Percentiles rank a stretch among this genome's conserved stretches.
Evolutionary conservation across 1,140 invertebrate genomes (phyloP).

Genomic region (Adelges cooleyi): DNA sequence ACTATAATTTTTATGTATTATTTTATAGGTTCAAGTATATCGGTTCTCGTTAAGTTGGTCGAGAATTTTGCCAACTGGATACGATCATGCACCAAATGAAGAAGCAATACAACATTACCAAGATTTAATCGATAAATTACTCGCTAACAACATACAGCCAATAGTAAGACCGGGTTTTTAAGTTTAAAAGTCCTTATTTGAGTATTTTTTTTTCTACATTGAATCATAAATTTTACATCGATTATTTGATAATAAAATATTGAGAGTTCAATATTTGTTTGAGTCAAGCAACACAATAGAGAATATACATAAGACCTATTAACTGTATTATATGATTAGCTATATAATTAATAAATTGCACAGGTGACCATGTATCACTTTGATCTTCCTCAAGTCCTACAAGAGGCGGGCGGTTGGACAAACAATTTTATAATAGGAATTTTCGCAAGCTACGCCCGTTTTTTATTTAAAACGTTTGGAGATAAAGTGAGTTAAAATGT

Average conservation of each 20-base stretch:
- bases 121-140: conserved; percentile 40
- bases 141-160: conserved; percentile 42
- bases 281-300: background rate
- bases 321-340: background rate
- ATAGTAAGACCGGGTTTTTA: conserved; percentile 48
- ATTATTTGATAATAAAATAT: background rate
- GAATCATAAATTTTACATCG: background rate
- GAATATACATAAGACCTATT: too few species aligned
- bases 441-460: conserved; percentile 43
- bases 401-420: conserved; percentile 49
- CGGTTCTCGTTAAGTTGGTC: conserved; percentile 55
- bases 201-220: too few species aligned
- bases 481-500: conserved; percentile 36
- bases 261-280: background rate
- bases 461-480: conserved; percentile 44
- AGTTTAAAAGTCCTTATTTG: too few species aligned
- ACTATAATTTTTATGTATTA: background rate
- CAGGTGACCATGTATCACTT: conserved; percentile 44
- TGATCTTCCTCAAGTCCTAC: conserved; percentile 42
- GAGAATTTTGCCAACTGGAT: conserved; percentile 47
- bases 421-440: conserved; percentile 47
- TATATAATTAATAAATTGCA: background rate
- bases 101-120: conserved; percentile 45
- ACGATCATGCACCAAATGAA: conserved; percentile 43
- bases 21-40: conserved; percentile 42